Conservation (phyloP, 2,113 vertebrate species). For the Neodontobutis hainanensis region DNA sequence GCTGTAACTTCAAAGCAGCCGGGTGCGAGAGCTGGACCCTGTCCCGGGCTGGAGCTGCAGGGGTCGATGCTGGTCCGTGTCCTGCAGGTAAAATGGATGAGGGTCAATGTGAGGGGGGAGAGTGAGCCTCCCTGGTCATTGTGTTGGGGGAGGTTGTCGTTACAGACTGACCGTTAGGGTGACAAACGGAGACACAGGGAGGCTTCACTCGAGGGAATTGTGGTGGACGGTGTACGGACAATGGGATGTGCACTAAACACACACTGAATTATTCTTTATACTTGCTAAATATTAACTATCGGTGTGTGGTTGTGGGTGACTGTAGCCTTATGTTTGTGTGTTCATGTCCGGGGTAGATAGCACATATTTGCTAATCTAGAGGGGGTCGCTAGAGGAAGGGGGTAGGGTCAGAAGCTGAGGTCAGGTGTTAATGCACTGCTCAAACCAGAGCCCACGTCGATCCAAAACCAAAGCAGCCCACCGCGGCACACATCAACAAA, state of each 20-base stretch:
- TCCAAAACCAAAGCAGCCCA: slow-evolving; percentile 37
- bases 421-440: slow-evolving; percentile 76
- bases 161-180: slow-evolving; percentile 68
- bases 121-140: slow-evolving; percentile 49
- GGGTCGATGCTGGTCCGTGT: slow-evolving; percentile 1
- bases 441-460: slow-evolving; percentile 46
- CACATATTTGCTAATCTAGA: slow-evolving; percentile 71
- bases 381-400: slow-evolving; percentile 50
- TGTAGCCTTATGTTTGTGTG: slow-evolving; percentile 20
- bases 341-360: slow-evolving; percentile 58
- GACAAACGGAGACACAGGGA: slow-evolving; percentile 62
- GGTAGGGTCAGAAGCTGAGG: slow-evolving; percentile 67
- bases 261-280: slow-evolving; percentile 36
- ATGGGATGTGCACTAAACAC: slow-evolving; percentile 39
- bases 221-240: slow-evolving; percentile 35
- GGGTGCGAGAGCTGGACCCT: slow-evolving; percentile 8
- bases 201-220: slow-evolving; percentile 57
- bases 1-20: slow-evolving; percentile 16
- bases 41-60: neutral
- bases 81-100: slow-evolving; percentile 63
- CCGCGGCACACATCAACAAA: slow-evolving; percentile 28
- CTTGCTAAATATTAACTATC: slow-evolving; percentile 40
- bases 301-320: slow-evolving; percentile 36
- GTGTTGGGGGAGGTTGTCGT: slow-evolving; percentile 59
- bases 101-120: slow-evolving; percentile 36